Conservation (phyloP, 2,797 vertebrate species). For the Chelidonichthys spinosus region DNA sequence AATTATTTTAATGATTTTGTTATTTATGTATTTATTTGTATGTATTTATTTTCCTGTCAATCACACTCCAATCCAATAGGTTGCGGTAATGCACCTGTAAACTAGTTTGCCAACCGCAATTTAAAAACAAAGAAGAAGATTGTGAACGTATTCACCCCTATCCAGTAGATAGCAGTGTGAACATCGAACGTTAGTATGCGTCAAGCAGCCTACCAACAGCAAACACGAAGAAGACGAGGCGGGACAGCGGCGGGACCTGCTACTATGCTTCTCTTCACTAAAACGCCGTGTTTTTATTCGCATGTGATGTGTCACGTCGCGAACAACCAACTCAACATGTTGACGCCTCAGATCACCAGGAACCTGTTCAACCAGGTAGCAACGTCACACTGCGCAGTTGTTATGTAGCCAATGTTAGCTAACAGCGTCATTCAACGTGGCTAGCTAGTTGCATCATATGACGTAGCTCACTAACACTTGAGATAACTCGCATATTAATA, state of each 20-base stretch:
- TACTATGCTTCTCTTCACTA: neutral
- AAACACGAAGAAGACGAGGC: neutral
- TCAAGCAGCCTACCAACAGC: neutral
- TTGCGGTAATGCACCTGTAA: too few relatives aligned
- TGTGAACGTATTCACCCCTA: neutral
- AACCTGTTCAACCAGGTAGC: constrained; percentile 38
- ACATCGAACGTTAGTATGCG: neutral
- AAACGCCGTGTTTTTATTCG: neutral
- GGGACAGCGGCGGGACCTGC: neutral
- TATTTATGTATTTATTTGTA: too few relatives aligned
- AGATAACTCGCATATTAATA: neutral
- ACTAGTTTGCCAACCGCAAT: too few relatives aligned
- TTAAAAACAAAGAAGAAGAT: neutral
- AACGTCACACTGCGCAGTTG: neutral
- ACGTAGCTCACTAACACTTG: accelerated
- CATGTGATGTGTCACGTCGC: neutral
- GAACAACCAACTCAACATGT: neutral
- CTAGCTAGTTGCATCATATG: neutral
- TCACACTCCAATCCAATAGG: too few relatives aligned
- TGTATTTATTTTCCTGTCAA: too few relatives aligned
- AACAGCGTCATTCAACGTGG: accelerated
- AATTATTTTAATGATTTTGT: too few relatives aligned
- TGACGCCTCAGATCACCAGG: neutral
- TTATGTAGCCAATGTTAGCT: neutral
- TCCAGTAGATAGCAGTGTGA: neutral